phyloP scores from a whole-genome alignment of 2,888 invertebrate genomes.

The Drosophila anomalipes region DNA sequence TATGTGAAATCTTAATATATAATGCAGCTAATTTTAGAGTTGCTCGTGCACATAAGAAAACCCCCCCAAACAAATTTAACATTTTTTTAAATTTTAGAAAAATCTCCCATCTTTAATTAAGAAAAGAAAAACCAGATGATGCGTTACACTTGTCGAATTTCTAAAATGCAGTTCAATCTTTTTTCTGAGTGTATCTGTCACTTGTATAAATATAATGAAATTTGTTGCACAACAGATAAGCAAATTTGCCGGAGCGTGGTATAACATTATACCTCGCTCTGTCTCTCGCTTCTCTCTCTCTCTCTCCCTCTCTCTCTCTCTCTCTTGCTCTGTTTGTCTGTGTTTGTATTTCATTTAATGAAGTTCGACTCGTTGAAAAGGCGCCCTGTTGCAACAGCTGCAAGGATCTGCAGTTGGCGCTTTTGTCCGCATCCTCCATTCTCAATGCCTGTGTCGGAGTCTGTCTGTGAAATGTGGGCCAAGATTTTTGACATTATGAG shows the following conservation, averaged over 20 bases:
- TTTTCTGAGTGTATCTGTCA: neutral
- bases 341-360: conserved; percentile 23
- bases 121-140: too few relatives aligned
- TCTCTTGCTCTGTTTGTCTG: neutral
- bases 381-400: neutral
- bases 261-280: neutral
- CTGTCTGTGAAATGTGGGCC: conserved; percentile 64
- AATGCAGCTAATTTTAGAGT: too few relatives aligned
- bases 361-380: conserved; percentile 15
- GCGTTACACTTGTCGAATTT: neutral
- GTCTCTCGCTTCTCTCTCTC: neutral
- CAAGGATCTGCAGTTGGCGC: conserved; percentile 25
- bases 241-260: neutral
- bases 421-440: conserved; percentile 30
- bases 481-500: conserved; percentile 72
- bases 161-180: neutral
- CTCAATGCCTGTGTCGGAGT: conserved; percentile 16
- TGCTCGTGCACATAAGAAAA: too few relatives aligned
- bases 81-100: neutral
- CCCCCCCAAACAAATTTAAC: too few relatives aligned
- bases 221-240: neutral
- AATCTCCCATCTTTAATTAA: neutral
- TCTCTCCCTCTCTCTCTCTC: neutral
- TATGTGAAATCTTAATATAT: too few relatives aligned
- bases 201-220: conserved; percentile 3